Percentiles rank a stretch among this genome's conserved stretches.
Conservation (phyloP, 2,888 invertebrate species). For the Malacosoma neustria region DNA sequence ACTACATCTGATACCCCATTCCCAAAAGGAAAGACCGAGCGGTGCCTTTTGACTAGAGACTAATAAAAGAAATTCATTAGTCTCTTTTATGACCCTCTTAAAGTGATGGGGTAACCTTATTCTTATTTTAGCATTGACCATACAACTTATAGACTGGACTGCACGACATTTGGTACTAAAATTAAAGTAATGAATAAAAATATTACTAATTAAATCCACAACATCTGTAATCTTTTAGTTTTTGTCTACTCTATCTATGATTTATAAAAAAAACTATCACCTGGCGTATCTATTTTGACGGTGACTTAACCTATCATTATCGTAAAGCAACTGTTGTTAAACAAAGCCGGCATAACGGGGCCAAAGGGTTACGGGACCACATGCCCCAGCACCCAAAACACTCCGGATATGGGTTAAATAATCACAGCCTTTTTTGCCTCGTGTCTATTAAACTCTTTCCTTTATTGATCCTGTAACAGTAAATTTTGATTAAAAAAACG, state of each 20-base stretch:
- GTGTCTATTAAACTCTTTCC: conserved; percentile 54
- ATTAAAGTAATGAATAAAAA: too few relatives aligned
- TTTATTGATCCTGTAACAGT: conserved; percentile 52
- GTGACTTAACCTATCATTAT: conserved; percentile 46
- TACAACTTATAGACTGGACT: too few relatives aligned
- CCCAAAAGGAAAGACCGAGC: too few relatives aligned
- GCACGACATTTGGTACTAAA: too few relatives aligned
- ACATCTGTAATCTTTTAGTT: not conserved
- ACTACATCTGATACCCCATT: too few relatives aligned
- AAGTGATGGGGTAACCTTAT: too few relatives aligned
- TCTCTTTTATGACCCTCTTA: too few relatives aligned
- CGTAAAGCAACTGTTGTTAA: conserved; percentile 60
- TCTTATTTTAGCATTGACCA: too few relatives aligned
- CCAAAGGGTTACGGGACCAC: conserved; percentile 70
- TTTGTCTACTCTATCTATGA: conserved; percentile 2
- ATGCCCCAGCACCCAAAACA: conserved; percentile 40
- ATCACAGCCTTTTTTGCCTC: conserved; percentile 60
- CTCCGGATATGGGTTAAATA: conserved; percentile 71
- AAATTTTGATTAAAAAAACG: conserved; percentile 38
- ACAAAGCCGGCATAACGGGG: conserved; percentile 60
- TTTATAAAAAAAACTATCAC: conserved; percentile 32
- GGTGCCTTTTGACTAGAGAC: too few relatives aligned
- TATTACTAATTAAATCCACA: not conserved
- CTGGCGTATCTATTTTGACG: conserved; percentile 36
- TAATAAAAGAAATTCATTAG: too few relatives aligned